Conservation (phyloP, 1,140 invertebrate genomes). For the Cotesia glomerata region DNA sequence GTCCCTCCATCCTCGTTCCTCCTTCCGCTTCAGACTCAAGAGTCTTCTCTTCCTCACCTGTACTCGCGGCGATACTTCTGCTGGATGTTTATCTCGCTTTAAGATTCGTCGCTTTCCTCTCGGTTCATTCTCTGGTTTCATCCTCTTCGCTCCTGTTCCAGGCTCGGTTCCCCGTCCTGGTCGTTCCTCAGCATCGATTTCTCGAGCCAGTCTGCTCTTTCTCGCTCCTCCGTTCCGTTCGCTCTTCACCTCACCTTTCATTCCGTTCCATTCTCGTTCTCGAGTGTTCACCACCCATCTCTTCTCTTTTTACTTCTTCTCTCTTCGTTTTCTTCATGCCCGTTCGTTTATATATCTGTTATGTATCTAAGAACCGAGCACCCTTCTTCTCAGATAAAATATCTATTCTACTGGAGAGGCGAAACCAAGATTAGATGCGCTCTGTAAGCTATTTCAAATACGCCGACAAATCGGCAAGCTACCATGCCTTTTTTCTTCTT, state of each 20-base stretch:
- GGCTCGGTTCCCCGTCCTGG: neutral
- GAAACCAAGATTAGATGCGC: conserved; percentile 7
- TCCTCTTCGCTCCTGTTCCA: too few relatives aligned
- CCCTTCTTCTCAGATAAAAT: conserved; percentile 5
- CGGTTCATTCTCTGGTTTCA: neutral
- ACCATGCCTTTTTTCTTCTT: neutral
- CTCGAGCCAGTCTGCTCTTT: neutral
- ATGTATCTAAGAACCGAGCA: neutral
- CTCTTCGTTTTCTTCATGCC: neutral
- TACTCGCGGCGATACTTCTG: neutral
- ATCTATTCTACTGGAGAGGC: conserved; percentile 8
- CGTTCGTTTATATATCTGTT: conserved; percentile 6
- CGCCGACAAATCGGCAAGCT: neutral
- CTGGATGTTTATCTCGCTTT: conserved; percentile 8
- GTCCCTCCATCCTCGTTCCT: conserved; percentile 2
- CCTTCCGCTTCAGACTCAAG: neutral
- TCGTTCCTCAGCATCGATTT: conserved; percentile 10
- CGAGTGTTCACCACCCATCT: too few relatives aligned
- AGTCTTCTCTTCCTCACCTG: conserved; percentile 1
- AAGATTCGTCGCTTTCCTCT: conserved; percentile 5
- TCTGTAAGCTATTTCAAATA: neutral
- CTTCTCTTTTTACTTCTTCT: too few relatives aligned
- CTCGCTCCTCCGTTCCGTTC: neutral
- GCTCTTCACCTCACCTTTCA: neutral
- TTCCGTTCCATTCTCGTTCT: too few relatives aligned